Evolutionary conservation across 2,797 vertebrate species (phyloP).

Genomic region (Eurystomus glaucurus): DNA sequence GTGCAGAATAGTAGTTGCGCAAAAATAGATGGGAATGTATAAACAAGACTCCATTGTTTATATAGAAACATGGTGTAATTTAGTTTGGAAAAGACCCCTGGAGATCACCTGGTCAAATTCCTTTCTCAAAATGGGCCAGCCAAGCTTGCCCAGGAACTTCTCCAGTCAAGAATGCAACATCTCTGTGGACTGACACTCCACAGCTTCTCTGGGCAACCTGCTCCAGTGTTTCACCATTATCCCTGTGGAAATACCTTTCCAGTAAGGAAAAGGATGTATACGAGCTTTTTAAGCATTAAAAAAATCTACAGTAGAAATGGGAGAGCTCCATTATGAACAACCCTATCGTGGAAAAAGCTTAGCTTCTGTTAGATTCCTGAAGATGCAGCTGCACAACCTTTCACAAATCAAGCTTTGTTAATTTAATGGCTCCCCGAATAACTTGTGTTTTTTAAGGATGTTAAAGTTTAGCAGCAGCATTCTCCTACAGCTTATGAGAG

Average conservation of each 20-base stretch:
- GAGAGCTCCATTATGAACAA: not conserved
- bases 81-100: not conserved
- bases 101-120: not conserved
- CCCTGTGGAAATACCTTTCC: not conserved
- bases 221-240: not conserved
- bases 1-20: not conserved
- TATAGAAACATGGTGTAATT: not conserved
- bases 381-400: not conserved
- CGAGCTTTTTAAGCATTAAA: not conserved
- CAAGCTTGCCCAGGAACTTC: not conserved
- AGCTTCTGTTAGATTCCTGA: not conserved
- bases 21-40: not conserved
- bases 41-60: not conserved
- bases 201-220: not conserved
- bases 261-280: not conserved
- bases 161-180: not conserved
- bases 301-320: not conserved
- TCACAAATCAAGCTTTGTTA: not conserved
- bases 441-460: rapidly evolving
- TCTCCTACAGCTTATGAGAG: not conserved
- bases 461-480: not conserved
- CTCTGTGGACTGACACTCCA: not conserved
- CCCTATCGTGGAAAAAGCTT: not conserved
- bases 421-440: not conserved
- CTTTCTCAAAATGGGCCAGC: not conserved